These are phyloP conservation scores for Dicaeum eximium DNA, from an alignment of 2,113 vertebrate species.

Conservation along the genomic window DNA sequence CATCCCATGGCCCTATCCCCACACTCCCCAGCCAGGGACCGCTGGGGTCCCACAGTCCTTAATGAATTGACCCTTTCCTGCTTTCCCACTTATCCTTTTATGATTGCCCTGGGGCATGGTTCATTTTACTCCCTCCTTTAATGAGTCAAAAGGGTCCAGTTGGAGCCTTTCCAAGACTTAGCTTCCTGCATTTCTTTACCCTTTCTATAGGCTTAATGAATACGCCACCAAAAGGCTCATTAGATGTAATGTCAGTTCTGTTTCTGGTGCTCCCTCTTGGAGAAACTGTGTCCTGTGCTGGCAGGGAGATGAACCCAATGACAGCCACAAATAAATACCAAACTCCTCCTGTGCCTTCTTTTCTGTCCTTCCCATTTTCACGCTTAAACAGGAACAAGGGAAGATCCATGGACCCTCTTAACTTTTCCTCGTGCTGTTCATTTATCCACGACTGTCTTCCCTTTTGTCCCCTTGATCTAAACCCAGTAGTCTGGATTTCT, in stretches of 20 bases:
- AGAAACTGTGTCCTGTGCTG: background rate
- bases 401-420: background rate
- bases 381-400: background rate
- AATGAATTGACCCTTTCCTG: slow-evolving; percentile 65
- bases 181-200: slow-evolving; percentile 30
- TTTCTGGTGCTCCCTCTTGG: slow-evolving; percentile 43
- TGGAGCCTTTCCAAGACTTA: slow-evolving; percentile 53
- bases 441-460: background rate
- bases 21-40: accelerated
- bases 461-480: background rate
- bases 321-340: background rate
- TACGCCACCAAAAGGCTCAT: slow-evolving; percentile 55
- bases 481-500: background rate
- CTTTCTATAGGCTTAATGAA: slow-evolving; percentile 46
- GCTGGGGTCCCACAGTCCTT: background rate
- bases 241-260: slow-evolving; percentile 48
- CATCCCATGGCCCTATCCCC: background rate
- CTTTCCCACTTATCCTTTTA: slow-evolving; percentile 52
- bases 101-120: background rate
- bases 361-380: background rate
- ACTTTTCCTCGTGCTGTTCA: background rate
- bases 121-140: slow-evolving; percentile 57
- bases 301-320: background rate
- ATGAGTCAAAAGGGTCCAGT: slow-evolving; percentile 53
- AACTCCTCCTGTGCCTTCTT: background rate